Conservation (phyloP, 2,888 invertebrate genomes). For the Agrotis puta region DNA sequence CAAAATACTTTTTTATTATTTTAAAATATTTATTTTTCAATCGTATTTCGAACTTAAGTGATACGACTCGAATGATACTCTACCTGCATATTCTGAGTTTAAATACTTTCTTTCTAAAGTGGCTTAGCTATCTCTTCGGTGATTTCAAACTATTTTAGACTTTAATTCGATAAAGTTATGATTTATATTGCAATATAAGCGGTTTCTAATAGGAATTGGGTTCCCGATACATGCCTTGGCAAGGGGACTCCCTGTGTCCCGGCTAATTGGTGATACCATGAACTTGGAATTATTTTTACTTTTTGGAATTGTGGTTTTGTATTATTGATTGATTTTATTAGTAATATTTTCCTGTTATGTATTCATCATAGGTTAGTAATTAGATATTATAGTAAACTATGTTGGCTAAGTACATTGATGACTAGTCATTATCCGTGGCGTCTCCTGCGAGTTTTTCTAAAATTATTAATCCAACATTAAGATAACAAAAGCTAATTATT, state of each 20-base stretch:
- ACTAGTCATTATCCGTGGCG: too few species aligned
- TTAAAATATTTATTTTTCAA: neutral
- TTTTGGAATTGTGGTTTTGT: slow-evolving; percentile 21
- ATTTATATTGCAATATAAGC: slow-evolving; percentile 24
- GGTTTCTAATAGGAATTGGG: slow-evolving; percentile 32
- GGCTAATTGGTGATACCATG: slow-evolving; percentile 6
- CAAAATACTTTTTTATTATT: neutral
- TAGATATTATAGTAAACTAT: neutral
- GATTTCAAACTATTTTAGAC: slow-evolving; percentile 3
- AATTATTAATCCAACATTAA: too few species aligned
- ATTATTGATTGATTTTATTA: slow-evolving; percentile 21
- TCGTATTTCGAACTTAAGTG: slow-evolving; percentile 34
- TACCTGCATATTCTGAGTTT: slow-evolving; percentile 49
- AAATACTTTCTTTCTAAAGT: slow-evolving; percentile 54
- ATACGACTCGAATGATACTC: slow-evolving; percentile 56
- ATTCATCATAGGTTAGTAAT: slow-evolving; percentile 2
- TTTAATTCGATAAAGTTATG: neutral
- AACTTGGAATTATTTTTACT: slow-evolving; percentile 4
- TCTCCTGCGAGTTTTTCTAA: too few species aligned
- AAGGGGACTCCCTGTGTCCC: slow-evolving; percentile 59
- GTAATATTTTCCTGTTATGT: slow-evolving; percentile 40
- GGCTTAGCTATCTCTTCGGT: slow-evolving; percentile 32
- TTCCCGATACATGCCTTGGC: neutral
- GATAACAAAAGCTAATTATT: too few species aligned
- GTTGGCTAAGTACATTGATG: too few species aligned